phyloP scores from a whole-genome alignment of 2,888 invertebrate genomes.

The Colletes collaris region DNA sequence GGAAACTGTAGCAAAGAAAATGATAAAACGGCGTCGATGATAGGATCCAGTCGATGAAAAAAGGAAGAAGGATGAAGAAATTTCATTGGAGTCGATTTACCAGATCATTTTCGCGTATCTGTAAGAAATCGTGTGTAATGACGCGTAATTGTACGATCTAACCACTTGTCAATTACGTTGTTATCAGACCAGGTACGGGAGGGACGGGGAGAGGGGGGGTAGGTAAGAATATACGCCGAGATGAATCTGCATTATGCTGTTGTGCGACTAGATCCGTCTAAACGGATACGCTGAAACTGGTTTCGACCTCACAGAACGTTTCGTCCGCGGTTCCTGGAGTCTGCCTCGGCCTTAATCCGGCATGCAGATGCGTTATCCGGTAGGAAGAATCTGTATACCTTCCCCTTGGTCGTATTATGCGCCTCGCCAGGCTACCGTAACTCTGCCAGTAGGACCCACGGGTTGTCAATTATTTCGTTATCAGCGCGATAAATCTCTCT shows the following conservation, averaged over 20 bases:
- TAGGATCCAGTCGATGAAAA: too few species aligned
- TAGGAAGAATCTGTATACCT: conserved; percentile 26
- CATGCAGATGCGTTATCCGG: conserved; percentile 63
- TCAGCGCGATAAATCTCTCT: conserved; percentile 53
- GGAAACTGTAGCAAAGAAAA: too few species aligned
- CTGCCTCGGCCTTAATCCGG: conserved; percentile 52
- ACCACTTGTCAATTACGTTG: conserved; percentile 55
- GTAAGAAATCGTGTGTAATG: conserved; percentile 49
- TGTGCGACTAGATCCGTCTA: conserved; percentile 49
- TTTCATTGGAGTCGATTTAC: background rate
- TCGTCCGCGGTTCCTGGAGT: conserved; percentile 54
- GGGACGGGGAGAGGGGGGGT: background rate
- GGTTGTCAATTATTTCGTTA: conserved; percentile 61
- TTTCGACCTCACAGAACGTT: conserved; percentile 59
- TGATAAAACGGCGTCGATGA: too few species aligned
- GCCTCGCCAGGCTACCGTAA: conserved; percentile 50
- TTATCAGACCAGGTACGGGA: conserved; percentile 29
- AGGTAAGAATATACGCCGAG: conserved; percentile 16
- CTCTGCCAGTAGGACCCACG: conserved; percentile 53
- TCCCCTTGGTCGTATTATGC: conserved; percentile 50
- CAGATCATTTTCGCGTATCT: conserved; percentile 19
- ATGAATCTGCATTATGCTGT: conserved; percentile 53
- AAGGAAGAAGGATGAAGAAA: too few species aligned
- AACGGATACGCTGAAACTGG: conserved; percentile 56
- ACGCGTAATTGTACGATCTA: conserved; percentile 52